phyloP scores from a whole-genome alignment of 92 coral and sea anemone genomes.

The Blastomussa wellsi region DNA sequence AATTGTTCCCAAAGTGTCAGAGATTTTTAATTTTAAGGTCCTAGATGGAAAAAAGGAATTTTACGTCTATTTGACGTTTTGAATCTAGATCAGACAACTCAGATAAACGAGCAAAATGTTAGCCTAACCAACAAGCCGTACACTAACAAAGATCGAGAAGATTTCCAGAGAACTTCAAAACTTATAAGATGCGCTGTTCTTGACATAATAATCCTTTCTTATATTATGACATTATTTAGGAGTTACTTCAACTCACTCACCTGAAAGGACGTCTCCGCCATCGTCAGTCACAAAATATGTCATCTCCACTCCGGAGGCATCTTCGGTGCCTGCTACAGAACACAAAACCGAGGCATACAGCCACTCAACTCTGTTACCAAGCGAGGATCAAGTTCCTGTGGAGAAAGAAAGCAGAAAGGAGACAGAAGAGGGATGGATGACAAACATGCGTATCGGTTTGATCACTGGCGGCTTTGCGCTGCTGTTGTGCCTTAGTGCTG shows the following conservation, averaged over 20 bases:
- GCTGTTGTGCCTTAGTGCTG: slow-evolving; percentile 9
- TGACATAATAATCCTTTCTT: neutral
- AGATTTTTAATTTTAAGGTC: too few relatives aligned
- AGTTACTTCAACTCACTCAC: slow-evolving; percentile 8
- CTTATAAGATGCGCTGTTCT: too few relatives aligned
- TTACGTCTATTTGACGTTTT: too few relatives aligned
- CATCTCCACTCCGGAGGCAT: neutral
- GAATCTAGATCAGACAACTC: too few relatives aligned
- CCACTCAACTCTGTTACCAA: neutral
- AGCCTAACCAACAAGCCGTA: too few relatives aligned
- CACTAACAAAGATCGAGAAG: too few relatives aligned
- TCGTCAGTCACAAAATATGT: neutral
- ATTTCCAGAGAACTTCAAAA: too few relatives aligned
- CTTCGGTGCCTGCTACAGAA: neutral
- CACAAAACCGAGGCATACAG: neutral
- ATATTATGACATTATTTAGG: neutral
- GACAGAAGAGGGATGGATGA: slow-evolving; percentile 14
- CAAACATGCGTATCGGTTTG: slow-evolving; percentile 34
- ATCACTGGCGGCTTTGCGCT: slow-evolving; percentile 33
- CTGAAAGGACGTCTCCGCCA: slow-evolving; percentile 5
- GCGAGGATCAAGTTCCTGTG: neutral
- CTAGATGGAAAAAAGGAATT: too few relatives aligned
- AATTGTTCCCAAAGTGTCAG: too few relatives aligned
- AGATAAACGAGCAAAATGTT: too few relatives aligned
- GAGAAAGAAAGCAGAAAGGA: neutral